Evolutionary conservation across 2,888 invertebrate genomes (phyloP), one percentile per base, ranked within the genome.

Genomic region (Diachrysia chrysitis): DNA sequence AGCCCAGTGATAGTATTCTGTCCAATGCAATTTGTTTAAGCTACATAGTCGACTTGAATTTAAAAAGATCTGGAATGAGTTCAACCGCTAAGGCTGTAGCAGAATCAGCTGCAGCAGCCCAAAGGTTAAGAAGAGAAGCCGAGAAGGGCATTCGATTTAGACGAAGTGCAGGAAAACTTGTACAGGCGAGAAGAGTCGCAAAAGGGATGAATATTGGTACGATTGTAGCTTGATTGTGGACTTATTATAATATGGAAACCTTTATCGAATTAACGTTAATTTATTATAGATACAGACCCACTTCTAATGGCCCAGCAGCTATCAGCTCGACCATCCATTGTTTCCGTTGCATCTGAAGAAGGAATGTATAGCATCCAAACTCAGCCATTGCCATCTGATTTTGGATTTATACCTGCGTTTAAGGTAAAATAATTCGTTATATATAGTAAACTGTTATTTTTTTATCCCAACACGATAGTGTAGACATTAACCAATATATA

Each of bases 271-370:
- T 35, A 16, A 53, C 32, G 32, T 32, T 51, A n/a, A 62, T 19
- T 62, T 53, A 42, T 53, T 17, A 56, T 56, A 95, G 95, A 95
- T 83, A 88, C 95, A 1, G 95, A 95, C 81, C 95, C 95, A 1
- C 81, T 95, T 59, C 81, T 95, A 48, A 73, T 95, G 51, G 95
- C 95, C n/a, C 93, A 93, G 70, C 95, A 95, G 71, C 77, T 95
- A 58, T 95, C 95, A 16, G 95, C 95, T 25, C 87, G 95, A 19
- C 95, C 95, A 2, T 95, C 95, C 5, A 95, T 95, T 71, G 95
- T 95, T 17, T 95, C 95, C 0, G 90, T 95, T 25, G 90, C 94
- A 42, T 95, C 95, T 19, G 95, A 95, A 84, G 95, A 95, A 81
- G 95, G 95, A 55, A 87, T 87, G 67, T 91, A 91, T 66, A 93